Evolutionary conservation across 2,888 invertebrate genomes (phyloP), one percentile per base, ranked within the genome.

Genomic region (Cephalotes varians): DNA sequence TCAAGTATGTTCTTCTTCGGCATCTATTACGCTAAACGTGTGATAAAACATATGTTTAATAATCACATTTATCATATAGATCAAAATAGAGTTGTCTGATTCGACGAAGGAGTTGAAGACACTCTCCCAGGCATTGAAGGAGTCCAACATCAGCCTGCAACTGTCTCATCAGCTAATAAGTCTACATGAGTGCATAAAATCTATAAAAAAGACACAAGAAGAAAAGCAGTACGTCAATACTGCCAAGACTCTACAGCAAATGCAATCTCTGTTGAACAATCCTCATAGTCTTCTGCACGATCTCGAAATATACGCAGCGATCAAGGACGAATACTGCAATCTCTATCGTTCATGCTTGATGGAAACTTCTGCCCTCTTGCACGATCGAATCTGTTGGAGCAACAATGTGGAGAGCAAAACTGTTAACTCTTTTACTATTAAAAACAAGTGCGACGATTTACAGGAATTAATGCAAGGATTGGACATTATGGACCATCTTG

Each of bases 61-160:
- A 31, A 10, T 72, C 34, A 25, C 51, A 47, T 40, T 84, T 84
- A 37, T 40, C 82, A 86, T 89, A 6, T 82, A 95, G 95, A 96
- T 96, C 0, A 96, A 96, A 93, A 95, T 95, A 31, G 96, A 97
- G 86, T 95, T 97, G 56, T 94, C 95, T 2, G 95, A 96, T 81
- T 96, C 96, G 0, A 95, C 96, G 72, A 95, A 95, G 67, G 96
- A 96, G 91, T 94, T 97, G 87, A 95, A 96, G 56, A 95, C 95
- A 81, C 94, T 96, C 60, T 95, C 96, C 0, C 92, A 94, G 18
- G 95, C 95, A 49, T 93, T 97, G 60, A 94, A 96, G 82, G 96
- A 96, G 88, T 95, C 96, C 0, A 95, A 95, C 28, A 95, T 96
- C 87, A 96, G 96, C n/a, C 88, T 96, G 28, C 94, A 95, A 49